Percentiles rank a stretch among this genome's conserved stretches.
Conservation (phyloP, 1,140 invertebrate genomes). For the Cydia fagiglandana region DNA sequence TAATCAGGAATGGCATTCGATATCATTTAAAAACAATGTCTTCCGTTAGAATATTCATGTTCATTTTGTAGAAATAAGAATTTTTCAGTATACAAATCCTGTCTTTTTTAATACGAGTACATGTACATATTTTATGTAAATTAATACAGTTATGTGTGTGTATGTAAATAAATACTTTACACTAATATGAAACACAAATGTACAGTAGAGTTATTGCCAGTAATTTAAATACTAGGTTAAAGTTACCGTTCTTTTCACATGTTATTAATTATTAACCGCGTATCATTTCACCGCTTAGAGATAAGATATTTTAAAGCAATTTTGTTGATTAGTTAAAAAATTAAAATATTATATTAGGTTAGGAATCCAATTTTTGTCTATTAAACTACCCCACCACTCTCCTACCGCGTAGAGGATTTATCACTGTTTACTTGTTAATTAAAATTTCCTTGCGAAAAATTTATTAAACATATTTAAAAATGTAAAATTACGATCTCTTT, state of each 20-base stretch:
- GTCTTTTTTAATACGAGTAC: not conserved
- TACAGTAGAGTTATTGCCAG: not conserved
- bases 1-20: not conserved
- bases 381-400: constrained; percentile 47
- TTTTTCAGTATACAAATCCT: too few relatives aligned
- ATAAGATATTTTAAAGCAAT: constrained; percentile 12
- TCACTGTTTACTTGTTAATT: constrained; percentile 42
- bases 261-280: constrained; percentile 20
- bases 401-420: constrained; percentile 49
- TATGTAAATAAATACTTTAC: not conserved
- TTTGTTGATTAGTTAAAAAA: constrained; percentile 26
- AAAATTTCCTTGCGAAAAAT: constrained; percentile 27
- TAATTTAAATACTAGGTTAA: constrained; percentile 20
- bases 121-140: not conserved
- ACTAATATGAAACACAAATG: too few relatives aligned
- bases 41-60: not conserved
- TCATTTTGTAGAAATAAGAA: not conserved
- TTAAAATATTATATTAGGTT: constrained; percentile 22
- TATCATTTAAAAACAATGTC: not conserved
- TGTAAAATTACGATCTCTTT: constrained; percentile 28
- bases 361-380: constrained; percentile 24
- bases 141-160: not conserved
- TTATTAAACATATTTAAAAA: constrained; percentile 41
- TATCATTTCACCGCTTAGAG: constrained; percentile 27
- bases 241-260: constrained; percentile 26